Percentiles rank a stretch among this genome's conserved stretches.
Conservation (phyloP, 2,888 invertebrate genomes). For the Eueremaeus valkanovi region DNA sequence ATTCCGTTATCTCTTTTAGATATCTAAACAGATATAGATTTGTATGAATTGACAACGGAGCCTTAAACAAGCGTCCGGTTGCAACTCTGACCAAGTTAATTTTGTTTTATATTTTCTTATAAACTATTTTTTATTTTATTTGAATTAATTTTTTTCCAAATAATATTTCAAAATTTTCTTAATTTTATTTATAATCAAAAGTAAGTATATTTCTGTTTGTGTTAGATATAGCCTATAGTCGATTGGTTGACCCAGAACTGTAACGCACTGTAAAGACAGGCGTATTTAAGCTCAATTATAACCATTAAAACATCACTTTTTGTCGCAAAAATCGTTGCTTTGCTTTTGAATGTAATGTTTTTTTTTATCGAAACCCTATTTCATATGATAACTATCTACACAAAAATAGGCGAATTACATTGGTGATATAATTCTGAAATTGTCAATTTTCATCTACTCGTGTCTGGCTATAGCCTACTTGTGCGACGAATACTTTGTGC, state of each 20-base stretch:
- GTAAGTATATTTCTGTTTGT: background rate
- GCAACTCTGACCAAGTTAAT: slow-evolving; percentile 3
- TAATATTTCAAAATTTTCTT: background rate
- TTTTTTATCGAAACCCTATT: background rate
- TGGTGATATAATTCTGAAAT: background rate
- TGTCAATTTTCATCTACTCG: slow-evolving; percentile 33
- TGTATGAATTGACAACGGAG: background rate
- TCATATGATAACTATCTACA: slow-evolving; percentile 7
- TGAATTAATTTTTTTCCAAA: background rate
- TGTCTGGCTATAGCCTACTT: slow-evolving; percentile 40
- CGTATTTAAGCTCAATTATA: background rate
- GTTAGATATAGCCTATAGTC: background rate
- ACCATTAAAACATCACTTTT: background rate
- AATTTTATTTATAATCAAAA: background rate
- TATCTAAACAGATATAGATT: slow-evolving; percentile 21
- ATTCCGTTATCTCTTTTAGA: slow-evolving; percentile 32
- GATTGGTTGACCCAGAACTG: background rate
- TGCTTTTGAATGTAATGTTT: background rate
- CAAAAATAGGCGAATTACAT: slow-evolving; percentile 14
- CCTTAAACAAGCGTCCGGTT: slow-evolving; percentile 36
- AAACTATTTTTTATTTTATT: background rate
- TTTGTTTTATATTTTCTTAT: background rate
- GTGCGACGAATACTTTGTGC: slow-evolving; percentile 40
- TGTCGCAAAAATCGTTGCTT: background rate
- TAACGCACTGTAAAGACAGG: background rate